Conservation (phyloP, 2,113 vertebrate genomes). For the Alethe diademata region DNA sequence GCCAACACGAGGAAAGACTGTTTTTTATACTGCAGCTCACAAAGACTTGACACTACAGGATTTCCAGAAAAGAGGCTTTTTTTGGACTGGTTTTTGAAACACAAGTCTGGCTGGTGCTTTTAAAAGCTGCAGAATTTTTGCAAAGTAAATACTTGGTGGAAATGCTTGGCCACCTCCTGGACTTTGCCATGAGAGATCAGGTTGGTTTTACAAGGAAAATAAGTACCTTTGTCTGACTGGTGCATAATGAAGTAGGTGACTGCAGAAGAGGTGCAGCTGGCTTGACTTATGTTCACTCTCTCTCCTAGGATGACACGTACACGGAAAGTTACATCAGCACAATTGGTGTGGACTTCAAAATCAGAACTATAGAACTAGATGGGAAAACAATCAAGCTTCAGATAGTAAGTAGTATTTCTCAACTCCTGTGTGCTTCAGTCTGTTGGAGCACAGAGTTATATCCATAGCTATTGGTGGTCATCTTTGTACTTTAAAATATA, state of each 20-base stretch:
- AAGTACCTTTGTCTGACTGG: not conserved
- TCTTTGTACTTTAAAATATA: not conserved
- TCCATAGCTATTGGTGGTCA: not conserved
- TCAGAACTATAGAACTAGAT: slow-evolving; percentile 97
- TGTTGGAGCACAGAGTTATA: not conserved
- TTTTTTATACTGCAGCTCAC: not conserved
- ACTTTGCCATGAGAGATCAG: not conserved
- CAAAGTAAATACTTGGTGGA: not conserved
- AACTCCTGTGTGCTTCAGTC: not conserved
- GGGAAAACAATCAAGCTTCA: slow-evolving; percentile 99
- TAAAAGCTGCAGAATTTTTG: not conserved
- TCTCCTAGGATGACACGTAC: slow-evolving; percentile 92
- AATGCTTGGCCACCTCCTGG: not conserved
- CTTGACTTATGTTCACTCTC: not conserved
- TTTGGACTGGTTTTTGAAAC: not conserved
- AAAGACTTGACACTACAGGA: not conserved
- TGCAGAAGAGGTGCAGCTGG: not conserved
- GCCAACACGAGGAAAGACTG: not conserved
- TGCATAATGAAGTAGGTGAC: not conserved
- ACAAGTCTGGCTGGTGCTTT: not conserved
- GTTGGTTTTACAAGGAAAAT: not conserved
- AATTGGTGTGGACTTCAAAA: slow-evolving; percentile 98
- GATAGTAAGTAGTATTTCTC: slow-evolving; percentile 86
- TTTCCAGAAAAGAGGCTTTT: not conserved
- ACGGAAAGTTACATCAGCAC: slow-evolving; percentile 99